Base-by-base conservation (phyloP, 2,888 invertebrate species). In the Thumatha senex region DNA sequence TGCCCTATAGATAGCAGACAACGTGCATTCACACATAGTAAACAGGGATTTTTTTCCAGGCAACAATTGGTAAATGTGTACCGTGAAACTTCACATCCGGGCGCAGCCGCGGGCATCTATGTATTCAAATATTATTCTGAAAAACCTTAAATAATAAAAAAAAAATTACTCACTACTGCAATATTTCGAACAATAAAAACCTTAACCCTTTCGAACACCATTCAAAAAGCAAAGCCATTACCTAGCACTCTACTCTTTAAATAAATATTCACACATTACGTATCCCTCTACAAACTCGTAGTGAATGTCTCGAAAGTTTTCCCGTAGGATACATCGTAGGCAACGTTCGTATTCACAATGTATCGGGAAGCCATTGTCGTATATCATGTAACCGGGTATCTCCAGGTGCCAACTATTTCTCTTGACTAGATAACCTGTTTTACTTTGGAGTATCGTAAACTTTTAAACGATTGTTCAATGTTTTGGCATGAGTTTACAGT, bases 361-460 rank as follows among this genome's bases (percentile, higher is more conserved):
- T 82, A 86, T 86, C 76, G 84, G 81, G 78, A 84, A 84, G 77
- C 81, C 76, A 82, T 84, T 80, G 70, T 70, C 70, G 73, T 84
- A 75, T 78, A 69, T 74, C 75, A 78, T 63, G 42, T 51, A 59
- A 58, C 64, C 56, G 46, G 50, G 58, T 72, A 68, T 78, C 71
- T 78, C 68, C 72, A 80, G 78, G 82, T 82, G 80, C 74, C 74
- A 74, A 78, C 74, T 73, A 72, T 73, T 31, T 68, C 68, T 63
- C 67, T 59, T 68, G 65, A 61, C 61, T 61, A 66, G 60, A 59
- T 62, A 58, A 57, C 64, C 34, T 59, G 70, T 73, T 73, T 69
- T 74, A 80, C 72, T 70, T 75, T 72, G 71, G 70, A 55, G 56
- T 56, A 54, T 47, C 61, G 56, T 68, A 64, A 69, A 74, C 68